phyloP scores from a whole-genome alignment of 2,888 invertebrate genomes.

The Tethea ocularis region DNA sequence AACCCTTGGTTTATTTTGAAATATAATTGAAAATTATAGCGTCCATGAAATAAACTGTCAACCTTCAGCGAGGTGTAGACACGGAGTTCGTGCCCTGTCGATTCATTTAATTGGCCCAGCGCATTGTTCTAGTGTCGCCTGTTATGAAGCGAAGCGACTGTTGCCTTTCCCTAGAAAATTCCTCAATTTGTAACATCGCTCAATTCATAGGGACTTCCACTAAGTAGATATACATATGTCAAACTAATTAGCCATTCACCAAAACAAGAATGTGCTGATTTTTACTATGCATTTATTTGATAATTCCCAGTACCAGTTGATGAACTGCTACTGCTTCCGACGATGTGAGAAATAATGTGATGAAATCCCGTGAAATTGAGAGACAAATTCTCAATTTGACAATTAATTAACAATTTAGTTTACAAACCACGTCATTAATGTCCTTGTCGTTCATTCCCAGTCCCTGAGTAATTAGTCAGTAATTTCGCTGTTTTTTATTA shows the following conservation, averaged over 20 bases:
- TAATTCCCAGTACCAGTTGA: conserved; percentile 40
- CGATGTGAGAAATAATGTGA: no score
- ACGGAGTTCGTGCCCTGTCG: conserved; percentile 66
- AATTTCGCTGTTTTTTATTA: background rate
- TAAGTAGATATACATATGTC: conserved; percentile 38
- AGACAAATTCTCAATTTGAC: conserved; percentile 65
- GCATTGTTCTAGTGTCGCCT: conserved; percentile 59
- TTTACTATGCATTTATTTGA: conserved; percentile 58
- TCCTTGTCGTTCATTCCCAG: background rate
- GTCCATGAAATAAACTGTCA: conserved; percentile 61
- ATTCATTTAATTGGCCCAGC: conserved; percentile 68
- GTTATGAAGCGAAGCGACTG: conserved; percentile 51
- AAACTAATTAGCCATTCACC: conserved; percentile 52
- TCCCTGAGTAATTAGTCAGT: background rate
- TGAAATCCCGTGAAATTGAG: conserved; percentile 63
- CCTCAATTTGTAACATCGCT: conserved; percentile 46
- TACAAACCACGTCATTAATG: background rate
- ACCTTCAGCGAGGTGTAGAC: conserved; percentile 54
- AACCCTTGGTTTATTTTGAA: conserved; percentile 51
- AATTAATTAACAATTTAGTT: conserved; percentile 48
- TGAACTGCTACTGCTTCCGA: conserved; percentile 40
- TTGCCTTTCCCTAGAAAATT: conserved; percentile 46
- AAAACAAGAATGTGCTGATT: conserved; percentile 38
- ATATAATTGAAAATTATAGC: conserved; percentile 69
- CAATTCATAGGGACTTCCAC: conserved; percentile 32